phyloP scores from a whole-genome alignment of 1,140 invertebrate species.

The Camponotus floridanus region DNA sequence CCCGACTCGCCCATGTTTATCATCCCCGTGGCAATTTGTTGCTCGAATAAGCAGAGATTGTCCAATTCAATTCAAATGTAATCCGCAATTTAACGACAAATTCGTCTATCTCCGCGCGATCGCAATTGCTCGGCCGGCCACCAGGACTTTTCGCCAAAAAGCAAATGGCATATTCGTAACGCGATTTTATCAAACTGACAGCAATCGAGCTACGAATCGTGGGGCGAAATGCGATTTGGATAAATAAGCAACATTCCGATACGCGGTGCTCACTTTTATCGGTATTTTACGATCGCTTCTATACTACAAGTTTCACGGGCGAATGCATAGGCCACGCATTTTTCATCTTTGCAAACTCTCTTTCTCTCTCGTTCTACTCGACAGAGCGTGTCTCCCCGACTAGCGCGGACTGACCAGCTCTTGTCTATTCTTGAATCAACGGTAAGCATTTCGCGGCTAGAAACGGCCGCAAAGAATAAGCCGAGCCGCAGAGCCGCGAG shows the following conservation, averaged over 20 bases:
- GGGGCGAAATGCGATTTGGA: not conserved
- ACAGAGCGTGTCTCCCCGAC: conserved; percentile 18
- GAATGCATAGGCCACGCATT: conserved; percentile 38
- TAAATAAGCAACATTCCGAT: conserved; percentile 39
- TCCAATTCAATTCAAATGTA: conserved; percentile 48
- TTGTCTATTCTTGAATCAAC: conserved; percentile 80
- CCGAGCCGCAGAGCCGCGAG: conserved; percentile 34
- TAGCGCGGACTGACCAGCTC: conserved; percentile 56
- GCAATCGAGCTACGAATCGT: conserved; percentile 1
- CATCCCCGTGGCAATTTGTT: conserved; percentile 39
- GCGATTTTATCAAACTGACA: not conserved
- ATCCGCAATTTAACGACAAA: no score
- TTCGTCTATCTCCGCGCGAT: not conserved
- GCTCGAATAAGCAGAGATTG: conserved; percentile 45
- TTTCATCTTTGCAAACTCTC: conserved; percentile 23
- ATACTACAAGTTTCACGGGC: conserved; percentile 53
- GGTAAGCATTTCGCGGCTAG: conserved; percentile 64
- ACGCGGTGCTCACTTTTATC: conserved; percentile 18
- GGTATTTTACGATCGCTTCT: conserved; percentile 30
- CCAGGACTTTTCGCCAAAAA: not conserved
- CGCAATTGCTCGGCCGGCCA: conserved; percentile 10
- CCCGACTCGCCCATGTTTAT: conserved; percentile 38
- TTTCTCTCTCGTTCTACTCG: not conserved
- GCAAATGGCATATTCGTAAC: not conserved
- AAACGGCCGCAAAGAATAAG: conserved; percentile 59